Evolutionary conservation across 2,888 invertebrate species (phyloP), one percentile per base, ranked within the genome.

Genomic region (Aporophyla lueneburgensis): DNA sequence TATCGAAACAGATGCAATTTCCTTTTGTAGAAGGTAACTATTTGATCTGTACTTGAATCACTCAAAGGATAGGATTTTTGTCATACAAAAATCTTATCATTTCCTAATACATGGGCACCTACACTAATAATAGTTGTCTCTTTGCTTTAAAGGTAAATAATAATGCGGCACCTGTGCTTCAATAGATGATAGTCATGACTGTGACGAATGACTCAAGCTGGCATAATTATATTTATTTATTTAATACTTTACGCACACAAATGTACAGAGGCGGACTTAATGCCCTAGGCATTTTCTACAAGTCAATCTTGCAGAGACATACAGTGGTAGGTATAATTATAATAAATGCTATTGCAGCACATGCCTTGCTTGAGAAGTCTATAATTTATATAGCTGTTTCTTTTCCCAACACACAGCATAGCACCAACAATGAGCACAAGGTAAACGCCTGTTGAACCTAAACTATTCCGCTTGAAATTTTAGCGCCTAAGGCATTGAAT

Each of bases 401-500:
- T 46, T 46, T 27, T n/a, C 12, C 27, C 16, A 74, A 5, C 33
- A 27, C 5, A n/a, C 16, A 72, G 2, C 7, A n/a, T 19, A 43
- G n/a, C 33, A 49, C 40, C 5, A 49, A n/a, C 46, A 58, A 24
- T 9, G 12, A 63, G 65, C 14, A 51, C 49, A 79, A 63, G 7
- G 21, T 40, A 67, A 53, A 53, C 40, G 14, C 43, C 40, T 33
- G 27, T 56, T 40, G 27, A 63, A 81, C n/a, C n/a, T 56, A 9
- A 66, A 61, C 33, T 46, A 40, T 76, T 67, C 40, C 5, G 19
- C n/a, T 58, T 76, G 78, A 83, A 61, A 16, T 24, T 59, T 24
- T 43, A 66, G 10, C 14, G 49, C 63, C 62, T 54, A 58, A 63
- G 72, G 71, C 51, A 16, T 0, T 61, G 33, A 66, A 78, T 61